Percentiles rank a stretch among this genome's conserved stretches.
phyloP scores from a whole-genome alignment of 2,888 invertebrate genomes.

The Hydropsyche betteni region DNA sequence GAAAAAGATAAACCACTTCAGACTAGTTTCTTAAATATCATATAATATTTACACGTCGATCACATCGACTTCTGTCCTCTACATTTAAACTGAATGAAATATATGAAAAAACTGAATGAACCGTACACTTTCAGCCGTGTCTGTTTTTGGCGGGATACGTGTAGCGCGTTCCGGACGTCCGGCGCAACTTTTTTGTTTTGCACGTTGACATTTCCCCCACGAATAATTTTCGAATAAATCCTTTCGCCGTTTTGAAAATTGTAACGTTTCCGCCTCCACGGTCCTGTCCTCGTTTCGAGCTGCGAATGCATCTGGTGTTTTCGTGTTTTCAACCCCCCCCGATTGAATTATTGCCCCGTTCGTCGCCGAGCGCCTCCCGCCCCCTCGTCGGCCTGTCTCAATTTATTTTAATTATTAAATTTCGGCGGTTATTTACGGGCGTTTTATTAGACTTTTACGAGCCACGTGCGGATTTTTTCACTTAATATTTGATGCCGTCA shows the following conservation, averaged over 20 bases:
- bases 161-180: slow-evolving; percentile 11
- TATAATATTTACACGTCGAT: no score
- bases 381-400: slow-evolving; percentile 1
- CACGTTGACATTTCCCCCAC: slow-evolving; percentile 17
- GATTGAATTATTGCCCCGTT: slow-evolving; percentile 12
- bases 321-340: not conserved
- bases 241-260: slow-evolving; percentile 31
- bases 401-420: slow-evolving; percentile 16
- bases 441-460: no score
- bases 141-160: slow-evolving; percentile 1
- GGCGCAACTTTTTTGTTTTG: slow-evolving; percentile 26
- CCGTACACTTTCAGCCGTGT: no score
- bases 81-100: no score
- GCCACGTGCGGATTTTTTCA: no score
- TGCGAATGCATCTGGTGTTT: slow-evolving; percentile 10
- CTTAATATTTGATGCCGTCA: no score
- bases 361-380: not conserved
- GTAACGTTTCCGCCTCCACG: not conserved
- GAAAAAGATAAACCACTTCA: no score
- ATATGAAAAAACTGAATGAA: no score
- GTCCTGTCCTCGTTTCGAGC: not conserved
- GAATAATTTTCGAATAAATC: slow-evolving; percentile 33
- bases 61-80: no score
- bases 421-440: no score
- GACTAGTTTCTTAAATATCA: no score